Evolutionary conservation across 2,797 vertebrate genomes (phyloP), one percentile per base, ranked within the genome.

Genomic region (Eutrigla gurnardus): DNA sequence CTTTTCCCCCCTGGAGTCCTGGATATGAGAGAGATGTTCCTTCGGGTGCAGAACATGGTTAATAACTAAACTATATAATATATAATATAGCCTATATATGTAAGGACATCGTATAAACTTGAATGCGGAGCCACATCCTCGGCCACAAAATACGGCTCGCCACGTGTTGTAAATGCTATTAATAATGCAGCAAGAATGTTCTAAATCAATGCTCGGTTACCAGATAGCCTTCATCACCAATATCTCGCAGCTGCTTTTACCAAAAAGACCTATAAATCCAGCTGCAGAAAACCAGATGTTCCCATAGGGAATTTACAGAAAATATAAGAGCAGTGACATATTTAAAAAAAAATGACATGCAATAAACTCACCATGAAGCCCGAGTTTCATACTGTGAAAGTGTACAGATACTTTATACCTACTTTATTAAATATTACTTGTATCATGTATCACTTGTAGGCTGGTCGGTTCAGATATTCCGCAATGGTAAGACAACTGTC

Each of bases 261-360:
- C 18, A 3, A 39, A 78, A 65, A 60, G 2, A 55, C 12, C 65
- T 63, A 45, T 73, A 81, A 89, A 82, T 54, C 4, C 50, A 36
- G 13, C 39, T 60, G 47, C 45, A 58, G 39, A 59, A 73, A 83
- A 75, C 45, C 78, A 87, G 65, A 86, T 89, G 83, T 83, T 68
- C 52, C 36, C 60, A 40, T 59, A 40, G 25, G 5, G 6, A 60
- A 69, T 53, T 53, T 52, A 79, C 43, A 61, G 62, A 62, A 25
- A 71, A 76, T 45, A 42, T 47, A 33, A 66, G 5, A 60, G 49
- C 47, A 8, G 37, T 14, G 15, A 15, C 45, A 60, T 37, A 1
- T 63, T n/a, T 40, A 7, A 9, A 50, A 52, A 4, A 70, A 58
- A 47, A 59, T 11, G 0, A 67, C 66, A 54, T 45, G 42, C 37